Evolutionary conservation across 2,797 vertebrate species (phyloP).

Genomic region (Perodicticus potto): DNA sequence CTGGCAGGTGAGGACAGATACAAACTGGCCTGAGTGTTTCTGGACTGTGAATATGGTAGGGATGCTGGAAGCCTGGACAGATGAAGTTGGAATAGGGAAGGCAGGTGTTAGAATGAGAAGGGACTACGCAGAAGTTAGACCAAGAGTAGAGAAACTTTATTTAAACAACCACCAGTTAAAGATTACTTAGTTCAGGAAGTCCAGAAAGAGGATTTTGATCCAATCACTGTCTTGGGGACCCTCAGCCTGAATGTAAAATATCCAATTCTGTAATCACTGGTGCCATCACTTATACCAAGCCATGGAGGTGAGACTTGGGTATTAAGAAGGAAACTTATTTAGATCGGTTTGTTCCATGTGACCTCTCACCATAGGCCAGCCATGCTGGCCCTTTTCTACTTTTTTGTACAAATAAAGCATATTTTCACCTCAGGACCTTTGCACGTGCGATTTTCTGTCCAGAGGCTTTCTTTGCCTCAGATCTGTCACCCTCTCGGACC

Average conservation of each 20-base stretch:
- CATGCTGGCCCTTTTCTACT: background rate
- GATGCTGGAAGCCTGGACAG: background rate
- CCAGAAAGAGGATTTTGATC: constrained; percentile 7
- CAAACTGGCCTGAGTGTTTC: too few relatives aligned
- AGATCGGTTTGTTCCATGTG: background rate
- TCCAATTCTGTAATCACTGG: background rate
- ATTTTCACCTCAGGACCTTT: background rate
- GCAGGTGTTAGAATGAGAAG: background rate
- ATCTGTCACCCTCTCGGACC: background rate
- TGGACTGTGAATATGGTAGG: background rate
- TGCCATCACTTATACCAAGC: background rate
- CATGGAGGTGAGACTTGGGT: background rate
- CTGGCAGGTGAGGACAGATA: background rate
- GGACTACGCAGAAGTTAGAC: background rate
- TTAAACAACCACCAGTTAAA: background rate
- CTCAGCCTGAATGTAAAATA: background rate
- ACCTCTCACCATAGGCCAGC: background rate
- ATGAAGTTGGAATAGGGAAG: background rate
- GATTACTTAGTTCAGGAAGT: background rate
- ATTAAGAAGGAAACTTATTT: background rate
- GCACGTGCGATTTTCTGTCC: background rate
- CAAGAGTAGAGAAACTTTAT: background rate
- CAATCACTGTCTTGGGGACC: background rate
- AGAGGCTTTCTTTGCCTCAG: background rate
- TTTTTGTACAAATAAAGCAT: background rate